phyloP scores from a whole-genome alignment of 2,888 invertebrate species.

The Hemithea aestivaria region DNA sequence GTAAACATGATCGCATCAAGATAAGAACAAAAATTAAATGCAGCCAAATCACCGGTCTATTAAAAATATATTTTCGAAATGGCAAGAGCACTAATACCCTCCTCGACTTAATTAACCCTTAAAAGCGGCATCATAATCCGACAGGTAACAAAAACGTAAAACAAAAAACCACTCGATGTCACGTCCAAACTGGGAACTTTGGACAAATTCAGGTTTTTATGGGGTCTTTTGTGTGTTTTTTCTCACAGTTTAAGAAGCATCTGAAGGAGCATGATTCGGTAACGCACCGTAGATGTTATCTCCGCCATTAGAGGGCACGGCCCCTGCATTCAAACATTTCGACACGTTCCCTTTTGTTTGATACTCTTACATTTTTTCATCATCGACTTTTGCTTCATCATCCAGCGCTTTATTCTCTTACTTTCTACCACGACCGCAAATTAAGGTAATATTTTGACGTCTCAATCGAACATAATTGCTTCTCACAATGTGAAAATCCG shows the following conservation, averaged over 20 bases:
- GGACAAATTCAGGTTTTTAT: constrained; percentile 71
- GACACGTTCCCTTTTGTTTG: constrained; percentile 65
- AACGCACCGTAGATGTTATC: constrained; percentile 75
- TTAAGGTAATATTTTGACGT: constrained; percentile 32
- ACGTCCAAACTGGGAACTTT: constrained; percentile 65
- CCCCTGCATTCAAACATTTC: constrained; percentile 65
- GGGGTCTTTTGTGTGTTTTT: constrained; percentile 70
- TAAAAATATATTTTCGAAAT: constrained; percentile 38
- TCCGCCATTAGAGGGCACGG: constrained; percentile 64
- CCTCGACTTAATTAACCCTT: constrained; percentile 72
- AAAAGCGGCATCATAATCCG: constrained; percentile 62
- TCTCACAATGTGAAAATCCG: constrained; percentile 21
- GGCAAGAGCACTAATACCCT: constrained; percentile 60
- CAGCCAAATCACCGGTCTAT: constrained; percentile 38
- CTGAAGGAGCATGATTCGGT: constrained; percentile 73
- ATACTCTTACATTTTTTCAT: constrained; percentile 54
- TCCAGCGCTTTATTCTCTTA: constrained; percentile 31
- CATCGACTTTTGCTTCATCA: constrained; percentile 44
- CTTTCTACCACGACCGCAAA: constrained; percentile 28
- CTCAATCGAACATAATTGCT: constrained; percentile 19
- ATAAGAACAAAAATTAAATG: constrained; percentile 27
- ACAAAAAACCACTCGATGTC: constrained; percentile 69
- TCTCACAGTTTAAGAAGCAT: constrained; percentile 71
- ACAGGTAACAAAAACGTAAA: constrained; percentile 55
- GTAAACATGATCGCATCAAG: constrained; percentile 22